Conservation (phyloP, 2,888 invertebrate species). For the Acholoe squamosa region DNA sequence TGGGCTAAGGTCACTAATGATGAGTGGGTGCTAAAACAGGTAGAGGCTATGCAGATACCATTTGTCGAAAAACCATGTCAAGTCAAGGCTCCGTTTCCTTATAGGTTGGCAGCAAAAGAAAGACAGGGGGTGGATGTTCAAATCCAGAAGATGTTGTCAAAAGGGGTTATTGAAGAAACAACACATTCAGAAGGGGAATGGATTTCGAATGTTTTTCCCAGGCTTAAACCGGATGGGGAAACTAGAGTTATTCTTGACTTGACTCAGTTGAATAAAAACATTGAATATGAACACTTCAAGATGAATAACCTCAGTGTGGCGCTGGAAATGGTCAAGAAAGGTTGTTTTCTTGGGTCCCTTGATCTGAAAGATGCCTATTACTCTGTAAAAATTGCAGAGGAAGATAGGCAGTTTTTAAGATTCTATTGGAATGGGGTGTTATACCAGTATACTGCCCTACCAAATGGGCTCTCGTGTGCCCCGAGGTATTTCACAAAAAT, state of each 20-base stretch:
- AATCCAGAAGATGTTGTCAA: background rate
- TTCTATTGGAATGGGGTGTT: too few species aligned
- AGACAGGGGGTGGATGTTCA: background rate
- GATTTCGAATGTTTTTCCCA: background rate
- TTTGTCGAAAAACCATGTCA: background rate
- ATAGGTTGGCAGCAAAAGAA: background rate
- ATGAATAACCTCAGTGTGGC: background rate
- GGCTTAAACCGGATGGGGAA: background rate
- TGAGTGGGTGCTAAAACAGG: background rate
- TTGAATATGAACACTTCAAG: constrained; percentile 34
- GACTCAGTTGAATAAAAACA: background rate
- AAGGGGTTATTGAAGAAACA: constrained; percentile 10
- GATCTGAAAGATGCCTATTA: constrained; percentile 36
- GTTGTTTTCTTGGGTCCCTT: background rate
- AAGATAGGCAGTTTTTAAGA: background rate
- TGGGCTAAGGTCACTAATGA: background rate
- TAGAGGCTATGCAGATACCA: background rate
- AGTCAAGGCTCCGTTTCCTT: background rate
- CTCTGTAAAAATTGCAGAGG: background rate
- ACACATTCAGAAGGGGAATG: background rate
- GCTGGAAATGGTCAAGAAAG: background rate
- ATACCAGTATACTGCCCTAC: background rate
- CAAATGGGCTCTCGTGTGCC: constrained; percentile 11
- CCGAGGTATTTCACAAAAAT: constrained; percentile 28
- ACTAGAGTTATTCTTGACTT: constrained; percentile 15